These are phyloP conservation scores for Eupelmus urozonus DNA, from an alignment of 2,888 invertebrate species.

Conservation along the genomic window DNA sequence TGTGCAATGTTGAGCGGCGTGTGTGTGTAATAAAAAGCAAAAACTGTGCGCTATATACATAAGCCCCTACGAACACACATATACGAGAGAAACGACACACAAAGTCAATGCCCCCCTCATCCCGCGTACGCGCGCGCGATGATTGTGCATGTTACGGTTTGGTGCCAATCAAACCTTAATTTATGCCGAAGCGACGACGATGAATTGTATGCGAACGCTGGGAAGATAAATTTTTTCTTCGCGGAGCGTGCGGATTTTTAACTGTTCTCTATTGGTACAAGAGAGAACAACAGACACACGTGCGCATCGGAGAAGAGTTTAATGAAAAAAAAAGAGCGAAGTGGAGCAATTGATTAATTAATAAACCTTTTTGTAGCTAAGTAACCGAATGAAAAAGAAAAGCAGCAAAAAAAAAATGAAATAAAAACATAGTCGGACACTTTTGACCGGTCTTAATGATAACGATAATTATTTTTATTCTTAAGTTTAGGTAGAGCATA, in stretches of 20 bases:
- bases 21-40: slow-evolving; percentile 5
- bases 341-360: slow-evolving; percentile 62
- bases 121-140: slow-evolving; percentile 16
- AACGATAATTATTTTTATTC: slow-evolving; percentile 66
- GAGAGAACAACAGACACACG: slow-evolving; percentile 1
- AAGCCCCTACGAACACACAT: slow-evolving; percentile 2
- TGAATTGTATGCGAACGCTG: slow-evolving; percentile 48
- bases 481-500: slow-evolving; percentile 67
- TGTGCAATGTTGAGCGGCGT: slow-evolving; percentile 42
- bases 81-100: neutral
- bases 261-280: slow-evolving; percentile 39
- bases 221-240: slow-evolving; percentile 52
- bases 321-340: slow-evolving; percentile 50
- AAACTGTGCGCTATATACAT: slow-evolving; percentile 19
- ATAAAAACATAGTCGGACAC: slow-evolving; percentile 56
- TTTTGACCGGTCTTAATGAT: slow-evolving; percentile 65
- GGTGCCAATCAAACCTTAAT: slow-evolving; percentile 55
- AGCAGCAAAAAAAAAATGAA: slow-evolving; percentile 37
- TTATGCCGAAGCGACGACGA: slow-evolving; percentile 39
- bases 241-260: slow-evolving; percentile 45
- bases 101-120: slow-evolving; percentile 44
- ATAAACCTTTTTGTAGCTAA: slow-evolving; percentile 65
- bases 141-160: slow-evolving; percentile 53
- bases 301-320: slow-evolving; percentile 14
- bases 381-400: slow-evolving; percentile 63